Evolutionary conservation across 2,113 vertebrate genomes (phyloP).

Genomic region (Rhynchopsitta pachyrhyncha): DNA sequence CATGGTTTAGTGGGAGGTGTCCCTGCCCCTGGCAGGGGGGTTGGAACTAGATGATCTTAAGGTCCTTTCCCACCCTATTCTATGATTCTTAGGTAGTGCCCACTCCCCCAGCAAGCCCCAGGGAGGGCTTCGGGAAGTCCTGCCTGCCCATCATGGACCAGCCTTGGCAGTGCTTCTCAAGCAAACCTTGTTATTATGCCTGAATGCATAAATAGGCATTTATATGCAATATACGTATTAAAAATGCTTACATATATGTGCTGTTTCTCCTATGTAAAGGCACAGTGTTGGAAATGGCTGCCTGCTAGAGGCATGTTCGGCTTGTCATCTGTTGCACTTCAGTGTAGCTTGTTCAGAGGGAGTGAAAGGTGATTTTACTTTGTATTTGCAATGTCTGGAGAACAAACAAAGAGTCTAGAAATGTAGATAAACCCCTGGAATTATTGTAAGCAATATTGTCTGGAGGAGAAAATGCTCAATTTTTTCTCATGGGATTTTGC

Average conservation of each 20-base stretch:
- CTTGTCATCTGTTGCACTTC: neutral
- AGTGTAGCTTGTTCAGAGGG: neutral
- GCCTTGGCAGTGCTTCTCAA: neutral
- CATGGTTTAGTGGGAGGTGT: too few relatives aligned
- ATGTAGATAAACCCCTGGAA: neutral
- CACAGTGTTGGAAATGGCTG: neutral
- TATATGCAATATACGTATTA: neutral
- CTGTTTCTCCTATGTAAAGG: neutral
- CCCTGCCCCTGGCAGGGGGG: too few relatives aligned
- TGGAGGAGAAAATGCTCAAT: neutral
- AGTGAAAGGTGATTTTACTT: neutral
- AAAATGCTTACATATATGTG: fast-evolving
- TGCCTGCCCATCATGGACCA: neutral
- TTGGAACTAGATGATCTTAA: too few relatives aligned
- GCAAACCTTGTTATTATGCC: neutral
- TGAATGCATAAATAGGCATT: neutral
- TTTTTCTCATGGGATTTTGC: neutral
- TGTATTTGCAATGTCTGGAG: neutral
- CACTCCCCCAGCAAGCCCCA: neutral
- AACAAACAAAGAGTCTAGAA: neutral
- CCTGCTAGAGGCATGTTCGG: neutral
- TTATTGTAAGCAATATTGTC: neutral
- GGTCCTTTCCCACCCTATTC: too few relatives aligned
- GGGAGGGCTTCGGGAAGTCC: neutral
- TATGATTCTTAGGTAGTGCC: too few relatives aligned